Conservation (phyloP, 2,113 vertebrate genomes). For the Andinoacara biseriatus region DNA sequence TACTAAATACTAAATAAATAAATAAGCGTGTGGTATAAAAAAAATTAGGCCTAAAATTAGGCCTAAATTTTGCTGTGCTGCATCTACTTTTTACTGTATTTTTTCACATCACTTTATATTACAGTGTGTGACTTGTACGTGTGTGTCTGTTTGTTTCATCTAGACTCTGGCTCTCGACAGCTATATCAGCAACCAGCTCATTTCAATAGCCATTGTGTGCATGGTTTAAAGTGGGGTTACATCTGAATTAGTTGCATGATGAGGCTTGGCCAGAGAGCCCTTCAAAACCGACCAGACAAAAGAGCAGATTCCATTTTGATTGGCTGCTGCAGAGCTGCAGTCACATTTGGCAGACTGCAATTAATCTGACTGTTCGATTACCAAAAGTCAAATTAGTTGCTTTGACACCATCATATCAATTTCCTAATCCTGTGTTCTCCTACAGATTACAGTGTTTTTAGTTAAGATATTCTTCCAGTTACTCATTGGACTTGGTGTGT, state of each 20-base stretch:
- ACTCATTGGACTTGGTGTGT: background rate
- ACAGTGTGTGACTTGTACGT: background rate
- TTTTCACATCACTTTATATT: constrained; percentile 5
- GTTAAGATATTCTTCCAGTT: background rate
- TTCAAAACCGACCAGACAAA: constrained; percentile 66
- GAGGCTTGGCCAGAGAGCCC: constrained; percentile 67
- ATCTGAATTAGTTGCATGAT: constrained; percentile 73
- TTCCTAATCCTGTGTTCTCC: background rate
- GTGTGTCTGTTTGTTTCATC: constrained; percentile 36
- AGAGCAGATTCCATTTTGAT: constrained; percentile 61
- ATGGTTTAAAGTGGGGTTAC: constrained; percentile 70
- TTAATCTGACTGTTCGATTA: constrained; percentile 40
- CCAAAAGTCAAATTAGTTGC: constrained; percentile 17
- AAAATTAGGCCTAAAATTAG: too few species aligned
- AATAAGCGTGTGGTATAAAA: background rate
- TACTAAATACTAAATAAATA: background rate
- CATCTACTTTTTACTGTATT: background rate
- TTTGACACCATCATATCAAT: constrained; percentile 14
- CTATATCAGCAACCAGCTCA: constrained; percentile 72
- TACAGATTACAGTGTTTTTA: constrained; percentile 5
- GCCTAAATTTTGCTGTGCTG: background rate
- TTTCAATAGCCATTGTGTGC: constrained; percentile 84
- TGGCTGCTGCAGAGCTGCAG: constrained; percentile 51
- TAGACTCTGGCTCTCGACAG: constrained; percentile 51
- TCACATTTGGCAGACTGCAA: constrained; percentile 45